Evolutionary conservation across 2,113 vertebrate species (phyloP).

Genomic region (Odontesthes bonariensis): DNA sequence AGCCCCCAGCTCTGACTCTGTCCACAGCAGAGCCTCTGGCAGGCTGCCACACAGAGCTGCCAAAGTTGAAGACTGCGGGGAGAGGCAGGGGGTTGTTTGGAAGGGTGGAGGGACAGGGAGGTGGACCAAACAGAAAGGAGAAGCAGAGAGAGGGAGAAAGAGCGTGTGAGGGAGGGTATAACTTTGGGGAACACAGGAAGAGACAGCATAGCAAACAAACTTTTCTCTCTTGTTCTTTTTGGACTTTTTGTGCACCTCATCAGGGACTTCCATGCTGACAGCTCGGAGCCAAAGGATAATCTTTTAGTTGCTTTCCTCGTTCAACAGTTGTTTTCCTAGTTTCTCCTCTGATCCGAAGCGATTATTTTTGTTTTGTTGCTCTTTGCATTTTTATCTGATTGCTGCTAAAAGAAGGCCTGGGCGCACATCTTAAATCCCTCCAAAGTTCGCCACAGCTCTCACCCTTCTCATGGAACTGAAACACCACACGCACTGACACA

Average conservation of each 20-base stretch:
- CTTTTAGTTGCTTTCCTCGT: conserved; percentile 16
- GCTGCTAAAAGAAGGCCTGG: conserved; percentile 41
- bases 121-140: conserved; percentile 60
- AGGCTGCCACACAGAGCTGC: conserved; percentile 62
- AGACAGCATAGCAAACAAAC: conserved; percentile 59
- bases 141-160: conserved; percentile 34
- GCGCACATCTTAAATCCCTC: conserved; percentile 21
- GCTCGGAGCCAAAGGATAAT: conserved; percentile 15
- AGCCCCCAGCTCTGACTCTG: conserved; percentile 61
- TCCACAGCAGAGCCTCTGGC: conserved; percentile 70
- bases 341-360: conserved; percentile 15
- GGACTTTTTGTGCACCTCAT: conserved; percentile 40
- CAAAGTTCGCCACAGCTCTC: conserved; percentile 34
- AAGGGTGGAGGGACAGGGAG: conserved; percentile 39
- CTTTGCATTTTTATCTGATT: conserved; percentile 65
- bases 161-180: conserved; percentile 51
- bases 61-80: conserved; percentile 61
- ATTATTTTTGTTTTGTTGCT: conserved; percentile 6
- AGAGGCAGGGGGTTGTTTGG: conserved; percentile 30
- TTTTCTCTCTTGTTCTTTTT: conserved; percentile 53
- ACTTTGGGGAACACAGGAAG: conserved; percentile 64
- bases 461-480: conserved; percentile 19
- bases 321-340: conserved; percentile 7
- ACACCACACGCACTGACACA: conserved; percentile 40
- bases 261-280: conserved; percentile 21